A percentile compares a stretch with the other conserved stretches of the same genome.
Conservation (phyloP, 2,113 vertebrate species). For the Elephantulus edwardii region DNA sequence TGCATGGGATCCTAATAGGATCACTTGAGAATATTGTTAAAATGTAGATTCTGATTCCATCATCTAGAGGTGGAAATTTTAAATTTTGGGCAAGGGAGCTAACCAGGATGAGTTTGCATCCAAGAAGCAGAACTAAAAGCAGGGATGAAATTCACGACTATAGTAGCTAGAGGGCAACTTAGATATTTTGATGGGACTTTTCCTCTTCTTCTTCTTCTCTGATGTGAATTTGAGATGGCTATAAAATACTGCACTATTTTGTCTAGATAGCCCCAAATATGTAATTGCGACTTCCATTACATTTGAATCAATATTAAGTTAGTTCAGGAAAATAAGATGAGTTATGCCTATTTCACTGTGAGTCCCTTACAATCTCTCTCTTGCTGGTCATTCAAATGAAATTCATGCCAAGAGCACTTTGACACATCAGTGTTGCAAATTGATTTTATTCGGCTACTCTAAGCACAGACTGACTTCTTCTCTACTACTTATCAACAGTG, state of each 20-base stretch:
- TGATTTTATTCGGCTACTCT: rapidly evolving
- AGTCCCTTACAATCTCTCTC: background rate
- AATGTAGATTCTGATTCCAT: too few species aligned
- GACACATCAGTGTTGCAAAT: background rate
- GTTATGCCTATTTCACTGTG: background rate
- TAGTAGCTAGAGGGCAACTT: background rate
- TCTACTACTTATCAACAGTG: background rate
- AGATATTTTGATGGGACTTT: background rate
- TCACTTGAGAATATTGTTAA: too few species aligned
- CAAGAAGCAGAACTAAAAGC: too few species aligned
- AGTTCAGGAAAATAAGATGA: background rate
- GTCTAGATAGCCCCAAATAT: background rate
- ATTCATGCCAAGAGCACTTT: background rate
- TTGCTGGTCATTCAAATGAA: background rate
- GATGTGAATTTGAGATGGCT: background rate
- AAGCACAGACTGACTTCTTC: background rate
- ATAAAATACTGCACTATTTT: background rate
- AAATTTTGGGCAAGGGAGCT: too few species aligned
- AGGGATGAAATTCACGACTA: background rate
- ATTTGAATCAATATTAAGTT: slow-evolving; percentile 17
- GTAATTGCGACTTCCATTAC: background rate
- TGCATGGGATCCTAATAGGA: too few species aligned
- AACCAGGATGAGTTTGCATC: too few species aligned
- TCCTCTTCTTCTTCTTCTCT: background rate
- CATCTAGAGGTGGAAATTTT: too few species aligned